Evolutionary conservation across 2,113 vertebrate species (phyloP).

Genomic region (Periophthalmodon schlosseri): DNA sequence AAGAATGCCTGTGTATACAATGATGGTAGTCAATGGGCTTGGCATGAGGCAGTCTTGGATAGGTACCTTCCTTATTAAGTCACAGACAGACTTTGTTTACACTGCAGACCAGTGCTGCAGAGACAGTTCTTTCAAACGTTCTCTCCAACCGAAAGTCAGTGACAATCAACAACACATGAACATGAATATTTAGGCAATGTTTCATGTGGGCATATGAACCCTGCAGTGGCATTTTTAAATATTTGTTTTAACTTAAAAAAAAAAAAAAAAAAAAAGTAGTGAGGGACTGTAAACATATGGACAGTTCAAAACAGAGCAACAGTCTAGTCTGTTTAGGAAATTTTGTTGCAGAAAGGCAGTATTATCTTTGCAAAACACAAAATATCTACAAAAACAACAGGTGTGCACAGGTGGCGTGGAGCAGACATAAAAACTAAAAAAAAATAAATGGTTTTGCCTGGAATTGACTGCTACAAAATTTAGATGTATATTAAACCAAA

Average conservation of each 20-base stretch:
- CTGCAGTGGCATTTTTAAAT: not conserved
- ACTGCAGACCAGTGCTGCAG: constrained; percentile 29
- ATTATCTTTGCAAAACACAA: not conserved
- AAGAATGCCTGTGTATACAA: constrained; percentile 36
- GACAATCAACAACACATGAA: constrained; percentile 18
- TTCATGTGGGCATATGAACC: constrained; percentile 13
- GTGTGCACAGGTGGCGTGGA: not conserved
- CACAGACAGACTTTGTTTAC: constrained; percentile 49
- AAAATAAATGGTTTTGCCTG: not conserved
- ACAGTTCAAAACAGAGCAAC: not conserved
- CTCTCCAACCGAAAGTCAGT: not conserved
- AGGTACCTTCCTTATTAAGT: constrained; percentile 47
- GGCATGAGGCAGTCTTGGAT: constrained; percentile 24
- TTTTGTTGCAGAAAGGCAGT: not conserved
- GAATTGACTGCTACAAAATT: not conserved
- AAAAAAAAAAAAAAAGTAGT: not conserved
- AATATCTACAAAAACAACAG: not conserved
- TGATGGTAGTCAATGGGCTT: constrained; percentile 19
- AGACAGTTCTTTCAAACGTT: constrained; percentile 8
- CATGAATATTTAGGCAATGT: constrained; percentile 13
- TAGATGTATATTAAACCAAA: constrained; percentile 46
- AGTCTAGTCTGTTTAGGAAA: not conserved
- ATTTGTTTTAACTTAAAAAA: not conserved
- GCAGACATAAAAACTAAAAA: not conserved
- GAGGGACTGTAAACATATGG: not conserved